Percentiles rank a stretch among this genome's conserved stretches.
Evolutionary conservation across 2,888 invertebrate genomes (phyloP).

Genomic region (Cheilosia vernalis): DNA sequence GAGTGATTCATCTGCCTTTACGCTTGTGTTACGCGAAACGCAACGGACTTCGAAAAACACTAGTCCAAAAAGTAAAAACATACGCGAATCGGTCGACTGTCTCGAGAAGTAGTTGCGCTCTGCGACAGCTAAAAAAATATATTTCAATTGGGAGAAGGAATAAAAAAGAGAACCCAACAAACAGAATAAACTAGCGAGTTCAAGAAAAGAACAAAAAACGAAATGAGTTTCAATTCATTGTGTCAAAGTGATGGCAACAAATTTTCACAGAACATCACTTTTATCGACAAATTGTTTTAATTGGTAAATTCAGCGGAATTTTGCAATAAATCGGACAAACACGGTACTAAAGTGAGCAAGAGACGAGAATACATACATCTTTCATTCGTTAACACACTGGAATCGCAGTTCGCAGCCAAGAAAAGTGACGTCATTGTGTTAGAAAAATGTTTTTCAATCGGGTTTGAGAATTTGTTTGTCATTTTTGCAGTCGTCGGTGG

Average conservation of each 20-base stretch:
- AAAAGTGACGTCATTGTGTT: conserved; percentile 71
- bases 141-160: conserved; percentile 16
- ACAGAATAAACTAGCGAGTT: not conserved
- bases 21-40: conserved; percentile 13
- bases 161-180: conserved; percentile 5
- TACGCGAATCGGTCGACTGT: conserved; percentile 40
- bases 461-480: conserved; percentile 32
- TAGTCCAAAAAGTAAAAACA: conserved; percentile 5
- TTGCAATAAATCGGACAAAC: conserved; percentile 7
- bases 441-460: conserved; percentile 55
- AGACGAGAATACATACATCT: not conserved
- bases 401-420: conserved; percentile 10
- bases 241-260: conserved; percentile 29
- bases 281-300: not conserved
- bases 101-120: conserved; percentile 45
- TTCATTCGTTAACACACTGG: conserved; percentile 1
- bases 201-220: conserved; percentile 11
- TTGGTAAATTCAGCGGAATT: conserved; percentile 19
- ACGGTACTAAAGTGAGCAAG: conserved; percentile 3
- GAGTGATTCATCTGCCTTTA: conserved; percentile 22
- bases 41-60: conserved; percentile 26
- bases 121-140: conserved; percentile 24
- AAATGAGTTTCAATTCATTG: conserved; percentile 43
- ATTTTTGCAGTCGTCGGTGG: not conserved
- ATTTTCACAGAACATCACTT: conserved; percentile 26